Evolutionary conservation across 2,113 vertebrate species (phyloP).

Genomic region (Rhabdornis inornatus): DNA sequence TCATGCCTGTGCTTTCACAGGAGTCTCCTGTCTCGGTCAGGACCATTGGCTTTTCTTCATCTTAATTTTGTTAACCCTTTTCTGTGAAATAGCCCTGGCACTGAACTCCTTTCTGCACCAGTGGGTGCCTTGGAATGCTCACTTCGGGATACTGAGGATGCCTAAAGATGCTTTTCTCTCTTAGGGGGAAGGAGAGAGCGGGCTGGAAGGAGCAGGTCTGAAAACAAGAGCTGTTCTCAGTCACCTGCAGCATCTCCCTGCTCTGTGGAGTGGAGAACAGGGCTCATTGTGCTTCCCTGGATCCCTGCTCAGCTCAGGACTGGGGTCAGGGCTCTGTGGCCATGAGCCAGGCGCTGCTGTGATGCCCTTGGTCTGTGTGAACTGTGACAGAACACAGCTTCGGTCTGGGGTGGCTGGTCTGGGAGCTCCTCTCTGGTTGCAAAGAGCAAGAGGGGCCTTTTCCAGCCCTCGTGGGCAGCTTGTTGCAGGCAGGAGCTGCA

Average conservation of each 20-base stretch:
- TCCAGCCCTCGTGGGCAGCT: background rate
- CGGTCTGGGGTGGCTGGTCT: background rate
- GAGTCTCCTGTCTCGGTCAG: background rate
- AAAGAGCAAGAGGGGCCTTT: background rate
- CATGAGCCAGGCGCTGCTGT: fast-evolving
- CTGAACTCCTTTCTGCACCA: background rate
- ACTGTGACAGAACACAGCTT: fast-evolving
- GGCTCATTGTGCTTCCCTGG: background rate
- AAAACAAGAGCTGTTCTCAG: background rate
- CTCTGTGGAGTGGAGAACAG: background rate
- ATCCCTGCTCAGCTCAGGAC: background rate
- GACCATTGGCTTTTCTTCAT: background rate
- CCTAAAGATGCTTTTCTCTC: background rate
- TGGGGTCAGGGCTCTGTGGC: background rate
- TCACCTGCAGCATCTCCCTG: background rate
- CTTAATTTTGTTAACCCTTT: background rate
- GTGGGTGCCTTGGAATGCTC: no score
- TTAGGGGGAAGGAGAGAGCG: background rate
- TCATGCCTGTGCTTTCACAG: fast-evolving
- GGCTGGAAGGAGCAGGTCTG: background rate
- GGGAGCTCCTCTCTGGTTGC: background rate
- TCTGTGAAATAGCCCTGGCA: background rate
- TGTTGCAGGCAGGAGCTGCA: background rate
- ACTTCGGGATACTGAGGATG: fast-evolving
- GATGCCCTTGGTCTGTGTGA: fast-evolving